phyloP scores from a whole-genome alignment of 2,888 invertebrate species.

The Hydrotaea cyrtoneurina region DNA sequence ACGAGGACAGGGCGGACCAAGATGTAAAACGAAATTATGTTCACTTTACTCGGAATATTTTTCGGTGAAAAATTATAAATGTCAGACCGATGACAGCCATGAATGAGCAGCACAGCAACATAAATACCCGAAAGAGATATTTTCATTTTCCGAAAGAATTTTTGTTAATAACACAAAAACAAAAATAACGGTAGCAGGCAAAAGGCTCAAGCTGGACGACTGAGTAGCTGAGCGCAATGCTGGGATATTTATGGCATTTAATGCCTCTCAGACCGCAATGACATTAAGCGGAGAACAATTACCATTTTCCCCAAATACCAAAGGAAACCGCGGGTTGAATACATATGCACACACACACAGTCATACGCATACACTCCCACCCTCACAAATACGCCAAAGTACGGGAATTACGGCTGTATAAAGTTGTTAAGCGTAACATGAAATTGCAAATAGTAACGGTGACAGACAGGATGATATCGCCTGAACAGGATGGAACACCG shows the following conservation, averaged over 20 bases:
- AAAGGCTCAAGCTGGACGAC: conserved; percentile 10
- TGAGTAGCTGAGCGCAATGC: background rate
- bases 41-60: background rate
- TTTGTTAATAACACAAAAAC: conserved; percentile 20
- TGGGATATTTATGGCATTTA: conserved; percentile 47
- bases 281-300: conserved; percentile 53
- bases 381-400: background rate
- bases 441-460: conserved; percentile 49
- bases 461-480: conserved; percentile 43
- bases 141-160: conserved; percentile 33
- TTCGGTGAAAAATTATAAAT: conserved; percentile 39
- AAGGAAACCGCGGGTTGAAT: conserved; percentile 42
- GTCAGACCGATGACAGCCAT: conserved; percentile 28
- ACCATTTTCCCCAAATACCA: conserved; percentile 50
- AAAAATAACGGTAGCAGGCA: background rate
- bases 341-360: background rate
- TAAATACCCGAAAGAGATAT: conserved; percentile 12
- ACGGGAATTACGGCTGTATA: conserved; percentile 8
- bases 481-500: background rate
- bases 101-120: background rate
- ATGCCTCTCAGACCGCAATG: conserved; percentile 45
- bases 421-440: conserved; percentile 12
- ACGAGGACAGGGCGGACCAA: background rate
- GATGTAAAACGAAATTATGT: background rate
- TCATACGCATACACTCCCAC: background rate